Percentiles rank a stretch among this genome's conserved stretches.
phyloP scores from a whole-genome alignment of 2,113 vertebrate genomes.

The Oenanthe oenanthe region DNA sequence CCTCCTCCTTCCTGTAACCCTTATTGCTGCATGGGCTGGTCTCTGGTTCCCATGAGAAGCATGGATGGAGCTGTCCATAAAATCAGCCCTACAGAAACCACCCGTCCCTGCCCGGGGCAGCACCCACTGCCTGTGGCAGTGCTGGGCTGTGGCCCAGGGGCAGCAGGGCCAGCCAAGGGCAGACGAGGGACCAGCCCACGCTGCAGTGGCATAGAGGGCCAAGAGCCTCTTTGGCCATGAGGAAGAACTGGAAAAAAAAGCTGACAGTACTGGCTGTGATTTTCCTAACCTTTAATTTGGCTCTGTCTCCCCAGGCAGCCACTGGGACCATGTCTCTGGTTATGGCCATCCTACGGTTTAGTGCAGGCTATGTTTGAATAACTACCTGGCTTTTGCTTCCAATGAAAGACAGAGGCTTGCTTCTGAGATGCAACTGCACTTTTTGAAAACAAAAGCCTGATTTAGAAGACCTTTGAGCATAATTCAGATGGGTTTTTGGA shows the following conservation, averaged over 20 bases:
- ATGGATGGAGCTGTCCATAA: neutral
- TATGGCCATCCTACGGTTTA: neutral
- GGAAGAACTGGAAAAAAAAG: neutral
- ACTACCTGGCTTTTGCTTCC: neutral
- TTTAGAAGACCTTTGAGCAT: neutral
- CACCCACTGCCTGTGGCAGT: accelerated
- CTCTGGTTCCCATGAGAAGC: neutral
- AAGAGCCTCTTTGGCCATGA: neutral
- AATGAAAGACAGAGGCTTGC: neutral
- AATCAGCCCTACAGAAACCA: accelerated
- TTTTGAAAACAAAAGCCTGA: neutral
- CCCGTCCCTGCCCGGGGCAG: accelerated
- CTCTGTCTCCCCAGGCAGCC: neutral
- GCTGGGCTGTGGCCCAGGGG: neutral
- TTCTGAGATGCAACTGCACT: neutral
- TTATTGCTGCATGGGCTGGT: accelerated
- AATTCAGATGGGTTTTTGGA: neutral
- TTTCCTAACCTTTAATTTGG: neutral
- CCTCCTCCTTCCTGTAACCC: neutral
- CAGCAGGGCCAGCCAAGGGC: neutral
- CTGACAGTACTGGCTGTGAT: neutral
- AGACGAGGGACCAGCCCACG: neutral
- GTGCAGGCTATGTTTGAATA: neutral
- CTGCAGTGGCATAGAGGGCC: neutral
- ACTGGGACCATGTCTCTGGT: neutral